Evolutionary conservation across 2,797 vertebrate species (phyloP).

Genomic region (Sibirionetta formosa): DNA sequence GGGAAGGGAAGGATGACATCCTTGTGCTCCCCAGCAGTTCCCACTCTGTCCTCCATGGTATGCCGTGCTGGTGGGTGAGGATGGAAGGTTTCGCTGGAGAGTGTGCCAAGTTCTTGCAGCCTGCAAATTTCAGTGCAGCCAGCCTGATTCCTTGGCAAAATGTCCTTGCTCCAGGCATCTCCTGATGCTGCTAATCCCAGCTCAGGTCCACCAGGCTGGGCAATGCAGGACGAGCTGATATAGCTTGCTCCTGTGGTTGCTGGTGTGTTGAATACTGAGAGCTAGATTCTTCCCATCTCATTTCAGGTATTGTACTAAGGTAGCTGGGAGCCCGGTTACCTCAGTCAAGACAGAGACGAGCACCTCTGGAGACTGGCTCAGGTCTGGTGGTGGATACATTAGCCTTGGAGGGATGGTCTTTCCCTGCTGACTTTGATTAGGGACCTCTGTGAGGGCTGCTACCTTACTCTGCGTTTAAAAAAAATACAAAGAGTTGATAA

Average conservation of each 20-base stretch:
- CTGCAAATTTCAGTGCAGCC: neutral
- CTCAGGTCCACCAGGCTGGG: neutral
- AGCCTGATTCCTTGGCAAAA: neutral
- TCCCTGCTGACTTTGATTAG: neutral
- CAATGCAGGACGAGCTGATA: accelerated
- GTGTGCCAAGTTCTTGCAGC: no score
- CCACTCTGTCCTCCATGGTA: neutral
- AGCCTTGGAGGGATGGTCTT: neutral
- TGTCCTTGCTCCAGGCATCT: neutral
- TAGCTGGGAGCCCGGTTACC: neutral
- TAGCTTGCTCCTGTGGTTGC: accelerated
- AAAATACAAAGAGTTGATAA: neutral
- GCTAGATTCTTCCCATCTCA: neutral
- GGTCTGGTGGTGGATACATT: neutral
- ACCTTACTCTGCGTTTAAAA: neutral
- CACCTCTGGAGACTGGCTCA: neutral
- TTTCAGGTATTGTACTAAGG: neutral
- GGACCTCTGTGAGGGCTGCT: neutral
- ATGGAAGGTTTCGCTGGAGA: neutral
- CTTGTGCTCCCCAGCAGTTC: neutral
- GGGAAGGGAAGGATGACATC: neutral
- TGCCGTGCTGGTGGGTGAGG: neutral
- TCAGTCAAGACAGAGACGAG: neutral
- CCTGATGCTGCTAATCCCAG: neutral
- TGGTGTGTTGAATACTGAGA: neutral